Base-by-base conservation (phyloP, 2,113 vertebrate genomes). In the Bungarus multicinctus region DNA sequence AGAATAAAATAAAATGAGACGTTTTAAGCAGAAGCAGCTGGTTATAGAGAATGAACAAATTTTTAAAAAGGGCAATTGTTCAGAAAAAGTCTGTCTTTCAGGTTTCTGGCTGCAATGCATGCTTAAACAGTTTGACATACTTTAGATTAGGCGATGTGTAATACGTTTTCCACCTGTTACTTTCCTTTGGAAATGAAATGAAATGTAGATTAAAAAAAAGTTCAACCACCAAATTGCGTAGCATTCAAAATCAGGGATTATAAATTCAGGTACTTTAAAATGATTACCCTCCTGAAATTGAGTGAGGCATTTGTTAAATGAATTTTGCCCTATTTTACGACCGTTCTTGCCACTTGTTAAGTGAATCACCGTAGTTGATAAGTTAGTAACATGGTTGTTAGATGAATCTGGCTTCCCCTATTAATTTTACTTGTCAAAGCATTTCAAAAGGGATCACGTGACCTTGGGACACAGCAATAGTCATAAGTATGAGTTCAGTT, bases 31-130 rank as follows among this genome's bases (percentile, higher is more conserved):
- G 23, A 52, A 58, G 27, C n/a, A 93, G 23, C 39, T 94, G 5
- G 91, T 95, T 94, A 92, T 64, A 88, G 94, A 95, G 14, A 10
- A 85, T 89, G 89, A 52, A 57, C 50, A 88, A 11, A 5, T 91
- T 58, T 58, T 57, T 16, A 60, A 11, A 90, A 94, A 94, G 11
- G 22, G 23, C 50, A 95, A 34, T 30, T 93, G 27, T 74, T 95
- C 93, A 0, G 0, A 86, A 94, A 94, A 54, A 92, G 1, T 39
- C 89, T 74, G 5, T 85, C 57, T 64, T 92, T 94, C 64, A 94
- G 64, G 53, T 34, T 39, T 85, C 50, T 52, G 43, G 16, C 50
- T 93, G 69, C 23, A 3, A 14, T 87, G 69, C 25, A 64, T 93
- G 54, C n/a, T 81, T 95, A 47, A 88, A 86, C 30, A 69, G 20